These are phyloP conservation scores for Nymphalis polychloros DNA, from an alignment of 2,888 invertebrate genomes.

Conservation along the genomic window DNA sequence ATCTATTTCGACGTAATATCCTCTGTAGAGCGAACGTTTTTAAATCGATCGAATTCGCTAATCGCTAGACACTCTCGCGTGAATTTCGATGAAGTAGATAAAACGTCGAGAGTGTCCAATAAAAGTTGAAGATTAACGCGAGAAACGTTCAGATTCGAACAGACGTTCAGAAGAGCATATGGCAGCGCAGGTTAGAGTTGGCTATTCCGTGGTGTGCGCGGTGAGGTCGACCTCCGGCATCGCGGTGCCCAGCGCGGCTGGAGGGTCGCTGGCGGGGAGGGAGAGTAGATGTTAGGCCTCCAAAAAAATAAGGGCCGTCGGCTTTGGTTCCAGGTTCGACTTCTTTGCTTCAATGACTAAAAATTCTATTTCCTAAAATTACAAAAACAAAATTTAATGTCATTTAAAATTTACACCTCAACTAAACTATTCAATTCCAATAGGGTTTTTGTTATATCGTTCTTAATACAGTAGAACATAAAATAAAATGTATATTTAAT, in stretches of 20 bases:
- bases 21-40: conserved; percentile 57
- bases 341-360: conserved; percentile 96
- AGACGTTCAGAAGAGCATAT: conserved; percentile 78
- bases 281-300: conserved; percentile 96
- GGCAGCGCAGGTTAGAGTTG: conserved; percentile 82
- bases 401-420: background rate
- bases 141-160: conserved; percentile 31
- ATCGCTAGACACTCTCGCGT: conserved; percentile 19
- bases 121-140: conserved; percentile 21
- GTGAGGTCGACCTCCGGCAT: conserved; percentile 83
- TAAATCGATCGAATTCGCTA: conserved; percentile 27
- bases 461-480: too few species aligned
- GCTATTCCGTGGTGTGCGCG: conserved; percentile 82
- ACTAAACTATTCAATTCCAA: background rate
- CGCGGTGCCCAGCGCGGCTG: conserved; percentile 85
- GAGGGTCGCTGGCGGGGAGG: conserved; percentile 91
- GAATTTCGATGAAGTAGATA: background rate
- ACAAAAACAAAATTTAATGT: background rate
- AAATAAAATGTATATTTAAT: too few species aligned
- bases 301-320: conserved; percentile 93
- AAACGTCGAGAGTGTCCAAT: conserved; percentile 18
- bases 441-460: too few species aligned
- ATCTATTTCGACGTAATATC: conserved; percentile 45
- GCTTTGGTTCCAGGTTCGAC: conserved; percentile 94
- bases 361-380: conserved; percentile 92